Evolutionary conservation across 2,797 vertebrate genomes (phyloP).

Genomic region (Tokudaia tokunoshimensis): DNA sequence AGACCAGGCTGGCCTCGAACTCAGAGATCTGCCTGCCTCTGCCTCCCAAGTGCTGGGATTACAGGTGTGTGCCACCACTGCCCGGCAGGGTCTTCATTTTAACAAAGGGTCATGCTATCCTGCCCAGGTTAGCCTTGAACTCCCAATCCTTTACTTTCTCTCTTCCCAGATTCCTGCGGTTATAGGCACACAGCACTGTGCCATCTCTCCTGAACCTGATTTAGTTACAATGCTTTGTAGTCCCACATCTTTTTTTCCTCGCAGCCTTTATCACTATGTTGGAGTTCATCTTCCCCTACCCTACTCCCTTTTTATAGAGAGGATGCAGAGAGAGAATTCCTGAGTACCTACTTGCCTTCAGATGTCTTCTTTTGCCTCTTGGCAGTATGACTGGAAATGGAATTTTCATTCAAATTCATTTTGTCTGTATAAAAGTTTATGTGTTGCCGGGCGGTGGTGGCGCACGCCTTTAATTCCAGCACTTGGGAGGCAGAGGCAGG

Average conservation of each 20-base stretch:
- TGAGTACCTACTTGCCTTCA: neutral
- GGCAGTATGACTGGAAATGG: neutral
- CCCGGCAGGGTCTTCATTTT: neutral
- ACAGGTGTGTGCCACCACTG: no score
- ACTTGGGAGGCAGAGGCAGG: no score
- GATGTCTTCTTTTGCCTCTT: constrained; percentile 23
- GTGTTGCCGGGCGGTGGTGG: no score
- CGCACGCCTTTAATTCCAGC: no score
- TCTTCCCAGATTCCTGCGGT: neutral
- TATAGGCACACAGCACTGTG: neutral
- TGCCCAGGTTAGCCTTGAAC: neutral
- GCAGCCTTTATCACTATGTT: constrained; percentile 24
- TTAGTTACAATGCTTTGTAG: neutral
- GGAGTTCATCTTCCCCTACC: neutral
- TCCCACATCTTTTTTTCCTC: neutral
- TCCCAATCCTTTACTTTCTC: neutral
- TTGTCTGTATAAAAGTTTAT: neutral
- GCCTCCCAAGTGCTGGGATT: no score
- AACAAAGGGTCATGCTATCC: neutral
- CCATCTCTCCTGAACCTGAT: neutral
- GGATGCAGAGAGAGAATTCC: neutral
- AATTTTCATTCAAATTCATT: constrained; percentile 25
- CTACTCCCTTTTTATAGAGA: neutral
- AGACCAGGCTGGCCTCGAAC: no score
- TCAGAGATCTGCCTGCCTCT: no score